Conservation (phyloP, 2,888 invertebrate species). For the Nudaria mundana region DNA sequence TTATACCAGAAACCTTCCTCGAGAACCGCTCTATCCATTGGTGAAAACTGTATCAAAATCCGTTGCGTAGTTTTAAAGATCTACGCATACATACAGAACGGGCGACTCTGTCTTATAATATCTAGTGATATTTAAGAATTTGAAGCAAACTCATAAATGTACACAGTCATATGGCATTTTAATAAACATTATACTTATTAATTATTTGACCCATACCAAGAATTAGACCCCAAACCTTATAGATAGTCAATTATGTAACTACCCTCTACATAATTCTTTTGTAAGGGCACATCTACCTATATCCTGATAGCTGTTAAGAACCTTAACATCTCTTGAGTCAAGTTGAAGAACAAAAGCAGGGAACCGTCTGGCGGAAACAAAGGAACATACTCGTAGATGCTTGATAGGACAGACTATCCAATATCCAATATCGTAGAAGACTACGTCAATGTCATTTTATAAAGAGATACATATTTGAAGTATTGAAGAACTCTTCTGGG, state of each 20-base stretch:
- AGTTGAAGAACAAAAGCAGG: slow-evolving; percentile 21
- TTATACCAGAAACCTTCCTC: too few relatives aligned
- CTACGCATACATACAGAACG: too few relatives aligned
- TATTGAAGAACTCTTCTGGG: not conserved
- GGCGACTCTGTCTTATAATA: too few relatives aligned
- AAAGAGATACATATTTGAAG: slow-evolving; percentile 10
- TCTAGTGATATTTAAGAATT: too few relatives aligned
- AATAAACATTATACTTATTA: too few relatives aligned
- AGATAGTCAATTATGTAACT: not conserved
- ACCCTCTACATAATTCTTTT: not conserved
- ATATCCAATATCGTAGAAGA: slow-evolving; percentile 45
- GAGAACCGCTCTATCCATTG: too few relatives aligned
- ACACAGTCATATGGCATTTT: too few relatives aligned
- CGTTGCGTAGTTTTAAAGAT: too few relatives aligned
- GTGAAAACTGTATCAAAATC: too few relatives aligned
- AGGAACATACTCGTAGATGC: slow-evolving; percentile 39
- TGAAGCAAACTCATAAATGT: too few relatives aligned
- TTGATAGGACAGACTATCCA: slow-evolving; percentile 42
- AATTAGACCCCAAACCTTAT: too few relatives aligned
- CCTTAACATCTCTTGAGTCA: slow-evolving; percentile 9
- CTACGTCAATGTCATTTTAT: slow-evolving; percentile 23
- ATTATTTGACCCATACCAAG: too few relatives aligned
- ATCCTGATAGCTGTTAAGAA: not conserved
- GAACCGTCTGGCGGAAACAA: slow-evolving; percentile 38
- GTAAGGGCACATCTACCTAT: not conserved